A percentile compares a stretch with the other conserved stretches of the same genome.
phyloP scores from a whole-genome alignment of 2,797 vertebrate genomes.

The Sarcophilus harrisii region DNA sequence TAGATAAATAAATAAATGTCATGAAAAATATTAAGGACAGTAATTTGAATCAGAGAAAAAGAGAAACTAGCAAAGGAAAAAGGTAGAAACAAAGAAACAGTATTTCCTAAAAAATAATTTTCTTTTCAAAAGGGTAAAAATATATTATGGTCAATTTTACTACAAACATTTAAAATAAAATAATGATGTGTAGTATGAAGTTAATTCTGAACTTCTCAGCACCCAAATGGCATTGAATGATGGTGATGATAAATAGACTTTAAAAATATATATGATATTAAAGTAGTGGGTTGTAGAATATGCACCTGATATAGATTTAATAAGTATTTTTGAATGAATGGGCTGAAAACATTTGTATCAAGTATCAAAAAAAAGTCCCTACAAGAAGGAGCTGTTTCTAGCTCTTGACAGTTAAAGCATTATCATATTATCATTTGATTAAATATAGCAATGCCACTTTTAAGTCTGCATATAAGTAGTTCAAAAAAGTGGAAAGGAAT shows the following conservation, averaged over 20 bases:
- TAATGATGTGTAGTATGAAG: not conserved
- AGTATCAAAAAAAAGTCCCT: not conserved
- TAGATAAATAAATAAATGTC: too few species aligned
- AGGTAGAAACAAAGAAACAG: not conserved
- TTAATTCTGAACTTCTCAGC: not conserved
- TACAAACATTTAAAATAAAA: not conserved
- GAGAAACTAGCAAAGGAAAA: not conserved
- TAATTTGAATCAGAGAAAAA: not conserved
- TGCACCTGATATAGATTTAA: not conserved
- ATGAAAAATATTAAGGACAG: not conserved
- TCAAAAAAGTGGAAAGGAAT: not conserved
- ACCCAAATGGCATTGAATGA: not conserved
- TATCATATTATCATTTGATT: too few species aligned
- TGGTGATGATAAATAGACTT: not conserved
- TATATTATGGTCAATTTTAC: not conserved
- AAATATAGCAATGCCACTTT: not conserved
- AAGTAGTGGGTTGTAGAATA: not conserved
- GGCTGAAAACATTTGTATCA: not conserved
- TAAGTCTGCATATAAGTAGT: not conserved
- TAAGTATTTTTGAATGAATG: not conserved
- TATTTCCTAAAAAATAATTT: not conserved
- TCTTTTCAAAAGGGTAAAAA: not conserved
- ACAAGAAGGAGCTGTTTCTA: too few species aligned
- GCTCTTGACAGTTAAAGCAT: too few species aligned
- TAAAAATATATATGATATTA: not conserved